Evolutionary conservation across 2,113 vertebrate genomes (phyloP), one percentile per base, ranked within the genome.

Genomic region (Ptilorrhoa leucosticta): DNA sequence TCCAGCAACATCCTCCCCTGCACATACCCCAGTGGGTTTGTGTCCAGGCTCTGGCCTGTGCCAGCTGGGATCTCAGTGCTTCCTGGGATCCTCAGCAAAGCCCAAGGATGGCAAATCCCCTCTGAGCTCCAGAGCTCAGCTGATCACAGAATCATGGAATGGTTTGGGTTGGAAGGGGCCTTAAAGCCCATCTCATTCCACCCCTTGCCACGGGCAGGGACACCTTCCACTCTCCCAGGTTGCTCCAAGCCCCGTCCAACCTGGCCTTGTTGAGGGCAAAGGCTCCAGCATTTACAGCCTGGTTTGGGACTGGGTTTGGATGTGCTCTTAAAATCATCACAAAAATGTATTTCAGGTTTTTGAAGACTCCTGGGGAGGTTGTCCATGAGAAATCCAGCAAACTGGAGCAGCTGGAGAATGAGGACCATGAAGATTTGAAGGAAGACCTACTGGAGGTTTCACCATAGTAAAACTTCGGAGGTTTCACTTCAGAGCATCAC

Each of bases 331-430:
- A 84, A 94, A 15, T 33, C 24, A 26, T 18, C 31, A 15, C 56
- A 85, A 69, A 91, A 72, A 61, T 1, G 0, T 28, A 30, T 86
- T 85, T 23, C 89, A 99, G 99, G 78, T 99, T 99, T 97, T 96
- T 99, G 79, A 99, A 99, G 97, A 98, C 96, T 9, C 99, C 99
- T 4, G 97, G 97, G 44, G 98, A 98, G 87, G 97, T 96, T 69
- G 79, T 82, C 73, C 98, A 94, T 56, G 96, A 95, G 68, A 97
- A 97, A 73, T 58, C 83, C 20, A 98, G 97, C 37, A 84, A 89
- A 21, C 78, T 96, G 57, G 97, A 98, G 68, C 96, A 95, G 30
- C 70, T 95, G 13, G 97, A 98, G 71, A 92, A 87, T 2, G 97
- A 97, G 13, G 97, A 97, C 26, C 95, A 96, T 20, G 96, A 96